A percentile compares a stretch with the other conserved stretches of the same genome.
Conservation (phyloP, 2,888 invertebrate species). For the Luffia ferchaultella region DNA sequence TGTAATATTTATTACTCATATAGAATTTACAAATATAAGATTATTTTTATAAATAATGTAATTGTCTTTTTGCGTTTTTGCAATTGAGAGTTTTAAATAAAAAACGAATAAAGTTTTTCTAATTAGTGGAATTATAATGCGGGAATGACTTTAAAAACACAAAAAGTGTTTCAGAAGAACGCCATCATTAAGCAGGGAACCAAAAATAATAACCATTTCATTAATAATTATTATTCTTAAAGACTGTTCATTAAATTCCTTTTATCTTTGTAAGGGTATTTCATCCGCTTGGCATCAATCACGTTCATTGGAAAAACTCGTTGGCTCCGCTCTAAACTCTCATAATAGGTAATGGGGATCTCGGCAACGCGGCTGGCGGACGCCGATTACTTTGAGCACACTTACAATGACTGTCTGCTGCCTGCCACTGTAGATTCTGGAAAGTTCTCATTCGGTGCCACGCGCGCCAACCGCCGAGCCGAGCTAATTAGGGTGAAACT, state of each 20-base stretch:
- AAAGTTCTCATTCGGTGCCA: slow-evolving; percentile 59
- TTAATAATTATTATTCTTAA: slow-evolving; percentile 67
- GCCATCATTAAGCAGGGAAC: slow-evolving; percentile 55
- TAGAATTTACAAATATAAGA: too few relatives aligned
- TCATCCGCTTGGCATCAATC: slow-evolving; percentile 62
- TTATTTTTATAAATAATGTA: too few relatives aligned
- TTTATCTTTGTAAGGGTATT: slow-evolving; percentile 64
- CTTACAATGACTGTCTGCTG: slow-evolving; percentile 51
- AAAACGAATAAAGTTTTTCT: background rate
- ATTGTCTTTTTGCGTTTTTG: too few relatives aligned
- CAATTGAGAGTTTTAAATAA: too few relatives aligned
- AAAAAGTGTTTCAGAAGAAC: slow-evolving; percentile 53
- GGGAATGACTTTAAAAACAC: slow-evolving; percentile 39
- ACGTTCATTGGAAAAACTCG: slow-evolving; percentile 65
- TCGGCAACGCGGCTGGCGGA: slow-evolving; percentile 51
- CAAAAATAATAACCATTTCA: slow-evolving; percentile 64
- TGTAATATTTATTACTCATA: too few relatives aligned
- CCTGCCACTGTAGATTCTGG: slow-evolving; percentile 56
- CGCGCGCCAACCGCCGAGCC: background rate
- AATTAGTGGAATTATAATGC: background rate
- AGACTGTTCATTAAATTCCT: slow-evolving; percentile 67
- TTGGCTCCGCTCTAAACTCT: slow-evolving; percentile 67
- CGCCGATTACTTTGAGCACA: slow-evolving; percentile 60
- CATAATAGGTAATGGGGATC: slow-evolving; percentile 66
- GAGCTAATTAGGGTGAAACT: slow-evolving; percentile 60